These are phyloP conservation scores for Caenorhabditis sp. DNA, from an alignment of 2,888 invertebrate species.

Conservation along the genomic window DNA sequence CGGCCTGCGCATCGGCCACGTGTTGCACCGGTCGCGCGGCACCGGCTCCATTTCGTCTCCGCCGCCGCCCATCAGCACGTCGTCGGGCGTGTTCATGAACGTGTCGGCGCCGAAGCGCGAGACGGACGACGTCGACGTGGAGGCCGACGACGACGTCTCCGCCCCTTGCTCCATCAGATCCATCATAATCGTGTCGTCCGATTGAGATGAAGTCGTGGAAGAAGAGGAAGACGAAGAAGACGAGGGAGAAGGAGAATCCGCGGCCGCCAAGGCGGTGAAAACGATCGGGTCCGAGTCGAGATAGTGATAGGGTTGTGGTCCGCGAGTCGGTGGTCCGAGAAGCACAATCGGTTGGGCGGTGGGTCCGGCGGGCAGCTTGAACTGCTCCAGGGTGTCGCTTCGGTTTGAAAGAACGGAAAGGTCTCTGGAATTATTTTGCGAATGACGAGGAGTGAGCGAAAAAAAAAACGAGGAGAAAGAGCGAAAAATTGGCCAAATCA, in stretches of 20 bases:
- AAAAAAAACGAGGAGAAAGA: background rate
- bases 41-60: constrained; percentile 69
- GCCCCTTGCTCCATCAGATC: constrained; percentile 25
- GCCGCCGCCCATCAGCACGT: constrained; percentile 19
- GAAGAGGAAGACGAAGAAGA: constrained; percentile 8
- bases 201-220: constrained; percentile 7
- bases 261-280: too few relatives aligned
- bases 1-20: constrained; percentile 89
- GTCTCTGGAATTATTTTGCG: constrained; percentile 8
- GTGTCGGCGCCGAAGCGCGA: constrained; percentile 40
- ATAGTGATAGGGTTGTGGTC: background rate
- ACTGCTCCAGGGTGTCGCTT: constrained; percentile 16
- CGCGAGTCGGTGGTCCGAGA: constrained; percentile 3
- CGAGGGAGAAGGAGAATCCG: background rate
- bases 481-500: background rate
- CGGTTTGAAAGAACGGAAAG: constrained; percentile 12
- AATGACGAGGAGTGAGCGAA: background rate
- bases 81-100: constrained; percentile 33
- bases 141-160: constrained; percentile 32
- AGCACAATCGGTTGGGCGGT: constrained; percentile 4
- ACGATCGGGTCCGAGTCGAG: too few relatives aligned
- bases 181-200: constrained; percentile 39
- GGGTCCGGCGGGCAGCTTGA: constrained; percentile 44
- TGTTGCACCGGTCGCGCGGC: constrained; percentile 87
- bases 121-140: constrained; percentile 46